Base-by-base conservation (phyloP, 2,888 invertebrate species). In the Xiphydria camelus region DNA sequence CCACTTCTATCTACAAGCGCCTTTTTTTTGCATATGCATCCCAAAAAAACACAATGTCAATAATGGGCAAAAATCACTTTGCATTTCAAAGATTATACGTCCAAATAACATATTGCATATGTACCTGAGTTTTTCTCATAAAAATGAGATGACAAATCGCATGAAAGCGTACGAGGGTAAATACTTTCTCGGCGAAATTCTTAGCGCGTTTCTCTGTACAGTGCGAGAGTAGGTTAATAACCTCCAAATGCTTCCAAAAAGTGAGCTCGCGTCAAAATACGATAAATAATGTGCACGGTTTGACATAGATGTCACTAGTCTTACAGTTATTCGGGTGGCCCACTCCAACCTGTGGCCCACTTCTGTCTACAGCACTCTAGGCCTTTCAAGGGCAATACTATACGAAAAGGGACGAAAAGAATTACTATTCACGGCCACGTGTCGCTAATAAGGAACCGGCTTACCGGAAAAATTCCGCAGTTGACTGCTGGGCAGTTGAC, bases 1-100 rank as follows among this genome's bases (percentile, higher is more conserved):
- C 38, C 21, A 38, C 38, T 38, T 38, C 38, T 38, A 7, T 38
- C 38, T 6, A 38, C 38, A 38, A 38, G 38, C 22, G 15, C 25
- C 10, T 7, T 23, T 21, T n/a, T 38, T 21, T 23, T 23, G 38
- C 21, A 3, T 12, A 26, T 38, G 25, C n/a, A 19, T 23, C 4
- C 25, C 23, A 23, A 14, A 12, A 22, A 9, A 38, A 38, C 38
- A 26, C 38, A 21, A 23, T 14, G 38, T 14, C 14, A 38, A 21
- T 6, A 22, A 23, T 23, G 6, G 25, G 2, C 25, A 38, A 38
- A 38, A 38, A 23, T 23, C 25, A 6, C 6, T 38, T 23, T 23
- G 25, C 38, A 38, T 38, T 38, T 9, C 15, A 7, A 38, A 38
- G 38, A 23, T 38, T 2, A 23, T n/a, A 38, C 25, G 7, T 3